Evolutionary conservation across 2,113 vertebrate species (phyloP).

Genomic region (Gnathonemus echidnorhynchus): DNA sequence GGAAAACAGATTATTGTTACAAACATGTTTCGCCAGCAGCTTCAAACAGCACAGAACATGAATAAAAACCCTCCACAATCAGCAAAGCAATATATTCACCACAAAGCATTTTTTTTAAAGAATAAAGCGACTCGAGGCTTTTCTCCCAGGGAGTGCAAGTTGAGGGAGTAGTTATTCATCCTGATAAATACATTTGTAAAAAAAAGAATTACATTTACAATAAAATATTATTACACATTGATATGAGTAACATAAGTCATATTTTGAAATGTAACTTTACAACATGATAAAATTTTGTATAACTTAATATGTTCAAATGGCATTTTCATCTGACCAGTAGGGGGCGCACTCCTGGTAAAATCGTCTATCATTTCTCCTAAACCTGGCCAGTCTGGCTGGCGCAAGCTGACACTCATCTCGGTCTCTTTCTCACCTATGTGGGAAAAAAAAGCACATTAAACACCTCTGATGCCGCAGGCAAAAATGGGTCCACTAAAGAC

Average conservation of each 20-base stretch:
- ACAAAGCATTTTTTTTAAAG: neutral
- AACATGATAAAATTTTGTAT: neutral
- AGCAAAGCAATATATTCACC: neutral
- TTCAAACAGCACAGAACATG: neutral
- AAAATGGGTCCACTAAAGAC: too few relatives aligned
- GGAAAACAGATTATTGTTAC: neutral
- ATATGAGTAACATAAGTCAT: neutral
- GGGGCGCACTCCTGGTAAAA: neutral
- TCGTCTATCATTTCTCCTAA: neutral
- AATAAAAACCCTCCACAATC: neutral
- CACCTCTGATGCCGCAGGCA: too few relatives aligned
- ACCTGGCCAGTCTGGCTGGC: neutral
- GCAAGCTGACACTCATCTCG: neutral
- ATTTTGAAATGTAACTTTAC: neutral
- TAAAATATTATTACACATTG: neutral
- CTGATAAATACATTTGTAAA: neutral
- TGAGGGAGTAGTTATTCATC: neutral
- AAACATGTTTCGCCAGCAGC: neutral
- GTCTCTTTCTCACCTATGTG: neutral
- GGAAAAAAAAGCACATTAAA: neutral
- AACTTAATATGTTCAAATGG: neutral
- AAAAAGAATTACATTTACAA: neutral
- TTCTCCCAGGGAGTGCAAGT: neutral
- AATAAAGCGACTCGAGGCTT: neutral
- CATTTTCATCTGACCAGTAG: neutral